Conservation (phyloP, 2,113 vertebrate species). For the Tetraodon nigroviridis region DNA sequence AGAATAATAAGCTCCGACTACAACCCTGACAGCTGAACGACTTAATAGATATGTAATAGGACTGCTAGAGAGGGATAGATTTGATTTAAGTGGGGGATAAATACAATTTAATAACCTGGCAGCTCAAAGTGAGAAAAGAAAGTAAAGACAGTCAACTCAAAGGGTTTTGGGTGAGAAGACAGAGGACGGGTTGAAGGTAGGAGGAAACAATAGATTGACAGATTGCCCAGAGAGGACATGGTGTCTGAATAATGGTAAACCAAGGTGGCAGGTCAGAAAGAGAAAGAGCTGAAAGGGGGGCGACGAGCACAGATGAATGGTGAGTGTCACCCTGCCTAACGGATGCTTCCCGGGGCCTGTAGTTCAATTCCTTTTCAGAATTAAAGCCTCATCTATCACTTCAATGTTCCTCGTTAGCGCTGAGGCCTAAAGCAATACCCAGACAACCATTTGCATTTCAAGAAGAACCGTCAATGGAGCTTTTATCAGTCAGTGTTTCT, state of each 20-base stretch:
- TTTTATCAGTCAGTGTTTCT: conserved; percentile 35
- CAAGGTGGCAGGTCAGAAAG: conserved; percentile 42
- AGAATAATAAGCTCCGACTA: not conserved
- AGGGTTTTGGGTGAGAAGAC: conserved; percentile 10
- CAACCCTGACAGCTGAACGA: not conserved
- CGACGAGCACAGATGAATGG: conserved; percentile 52
- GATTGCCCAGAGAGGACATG: conserved; percentile 27
- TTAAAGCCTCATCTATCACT: conserved; percentile 63
- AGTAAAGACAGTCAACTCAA: not conserved
- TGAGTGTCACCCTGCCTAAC: conserved; percentile 42
- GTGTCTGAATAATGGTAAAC: conserved; percentile 49
- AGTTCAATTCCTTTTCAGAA: conserved; percentile 66
- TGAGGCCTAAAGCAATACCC: conserved; percentile 49
- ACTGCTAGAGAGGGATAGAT: not conserved
- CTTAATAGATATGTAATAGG: not conserved
- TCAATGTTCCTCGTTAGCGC: conserved; percentile 56
- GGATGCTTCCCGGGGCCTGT: conserved; percentile 63
- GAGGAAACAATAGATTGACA: conserved; percentile 46
- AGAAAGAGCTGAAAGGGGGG: conserved; percentile 42
- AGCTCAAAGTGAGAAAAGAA: not conserved
- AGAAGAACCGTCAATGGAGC: conserved; percentile 44
- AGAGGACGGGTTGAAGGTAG: conserved; percentile 10
- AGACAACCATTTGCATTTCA: conserved; percentile 61
- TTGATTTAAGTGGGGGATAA: not conserved
- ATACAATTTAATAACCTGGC: not conserved